A percentile compares a stretch with the other conserved stretches of the same genome.
phyloP scores from a whole-genome alignment of 2,888 invertebrate species.

The Pristionchus mayeri region DNA sequence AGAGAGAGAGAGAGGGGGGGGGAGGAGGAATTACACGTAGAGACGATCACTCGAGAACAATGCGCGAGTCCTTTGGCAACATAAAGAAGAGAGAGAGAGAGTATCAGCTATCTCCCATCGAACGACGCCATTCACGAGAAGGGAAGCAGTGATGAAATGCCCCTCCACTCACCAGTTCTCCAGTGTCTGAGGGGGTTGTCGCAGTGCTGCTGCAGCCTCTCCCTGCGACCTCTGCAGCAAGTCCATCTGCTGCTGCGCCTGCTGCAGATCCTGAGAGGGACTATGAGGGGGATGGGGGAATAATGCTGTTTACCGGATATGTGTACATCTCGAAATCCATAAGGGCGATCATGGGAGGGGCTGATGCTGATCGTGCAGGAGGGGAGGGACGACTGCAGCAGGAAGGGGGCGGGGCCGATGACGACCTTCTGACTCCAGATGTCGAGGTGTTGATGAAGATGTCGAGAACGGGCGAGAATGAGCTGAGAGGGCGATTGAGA shows the following conservation, averaged over 20 bases:
- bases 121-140: neutral
- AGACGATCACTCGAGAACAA: constrained; percentile 23
- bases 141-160: constrained; percentile 1
- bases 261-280: constrained; percentile 8
- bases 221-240: neutral
- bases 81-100: neutral
- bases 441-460: constrained; percentile 7
- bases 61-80: neutral
- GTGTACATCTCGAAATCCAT: constrained; percentile 38
- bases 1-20: neutral
- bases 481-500: constrained; percentile 4
- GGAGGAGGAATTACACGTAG: constrained; percentile 25
- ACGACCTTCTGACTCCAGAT: neutral
- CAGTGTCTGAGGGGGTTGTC: constrained; percentile 18
- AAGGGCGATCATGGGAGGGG: constrained; percentile 33
- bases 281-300: too few species aligned
- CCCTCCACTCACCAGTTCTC: constrained; percentile 26
- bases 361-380: neutral
- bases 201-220: constrained; percentile 29
- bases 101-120: constrained; percentile 14
- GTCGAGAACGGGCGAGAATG: constrained; percentile 23
- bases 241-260: neutral
- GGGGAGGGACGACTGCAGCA: neutral
- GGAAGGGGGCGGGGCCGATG: constrained; percentile 27
- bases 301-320: constrained; percentile 3